Evolutionary conservation across 2,797 vertebrate species (phyloP), one percentile per base, ranked within the genome.

Genomic region (Rhyacichthys aspro): DNA sequence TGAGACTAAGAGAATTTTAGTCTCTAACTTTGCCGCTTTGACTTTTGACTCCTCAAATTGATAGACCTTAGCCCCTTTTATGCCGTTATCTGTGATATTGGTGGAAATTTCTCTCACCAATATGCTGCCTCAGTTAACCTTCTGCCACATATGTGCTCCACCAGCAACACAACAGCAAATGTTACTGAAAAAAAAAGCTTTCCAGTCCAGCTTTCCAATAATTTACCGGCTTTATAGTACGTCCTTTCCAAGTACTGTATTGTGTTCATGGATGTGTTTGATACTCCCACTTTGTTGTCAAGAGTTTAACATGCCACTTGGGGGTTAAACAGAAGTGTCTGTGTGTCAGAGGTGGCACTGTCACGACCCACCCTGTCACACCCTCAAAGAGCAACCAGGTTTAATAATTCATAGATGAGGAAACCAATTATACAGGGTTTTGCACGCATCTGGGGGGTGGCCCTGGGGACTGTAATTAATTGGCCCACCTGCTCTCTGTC

Each of bases 321-420:
- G 63, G 76, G 65, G 70, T 83, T 76, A 76, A 84, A 69, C 63
- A 63, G 62, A 36, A 67, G 11, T n/a, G 70, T 38, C 32, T 59
- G n/a, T 18, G 19, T 81, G 79, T 88, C 84, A 75, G 46, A 39
- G 79, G 74, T 65, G 17, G 2, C 52, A 9, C 55, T 73, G 79
- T 71, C 80, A 43, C 11, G 54, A 74, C 70, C 62, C 33, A 11
- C 19, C 39, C 59, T 63, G 76, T 76, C 78, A 79, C 57, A 77
- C 45, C 80, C 82, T 86, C 73, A 75, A 85, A 84, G 77, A 83
- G 55, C 33, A 70, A 67, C 54, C 46, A 9, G 67, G 78, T 88
- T 93, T 89, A 89, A 94, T 94, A 92, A 94, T 93, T 93, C 88
- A 94, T 90, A 76, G 79, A 88, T 82, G 74, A 88, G 78, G 70